Conservation (phyloP, 2,113 vertebrate genomes). For the Gallinago media region DNA sequence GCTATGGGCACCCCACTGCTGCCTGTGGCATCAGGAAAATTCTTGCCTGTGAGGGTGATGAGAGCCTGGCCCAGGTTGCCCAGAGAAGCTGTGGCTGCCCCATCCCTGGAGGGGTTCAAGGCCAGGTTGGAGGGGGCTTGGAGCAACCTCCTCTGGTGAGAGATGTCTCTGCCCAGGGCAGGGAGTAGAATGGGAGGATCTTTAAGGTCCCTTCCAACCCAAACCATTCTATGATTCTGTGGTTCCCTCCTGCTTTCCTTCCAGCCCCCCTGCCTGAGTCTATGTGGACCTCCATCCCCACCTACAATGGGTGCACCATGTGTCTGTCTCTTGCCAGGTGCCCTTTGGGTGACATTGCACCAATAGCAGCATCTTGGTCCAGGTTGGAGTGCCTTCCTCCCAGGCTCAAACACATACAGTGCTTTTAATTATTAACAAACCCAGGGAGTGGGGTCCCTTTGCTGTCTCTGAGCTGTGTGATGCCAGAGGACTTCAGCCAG, state of each 20-base stretch:
- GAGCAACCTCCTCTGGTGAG: too few relatives aligned
- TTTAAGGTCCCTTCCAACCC: too few relatives aligned
- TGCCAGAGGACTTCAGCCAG: neutral
- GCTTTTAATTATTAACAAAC: neutral
- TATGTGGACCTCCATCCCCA: neutral
- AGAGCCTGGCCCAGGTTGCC: too few relatives aligned
- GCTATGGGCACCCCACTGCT: neutral
- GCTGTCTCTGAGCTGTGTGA: neutral
- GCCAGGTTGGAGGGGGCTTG: too few relatives aligned
- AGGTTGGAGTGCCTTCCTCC: neutral
- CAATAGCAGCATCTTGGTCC: rapidly evolving
- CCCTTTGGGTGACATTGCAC: neutral
- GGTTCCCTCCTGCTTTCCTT: neutral
- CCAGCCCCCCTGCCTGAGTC: rapidly evolving
- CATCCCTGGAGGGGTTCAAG: too few relatives aligned
- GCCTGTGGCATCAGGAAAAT: too few relatives aligned
- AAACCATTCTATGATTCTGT: too few relatives aligned
- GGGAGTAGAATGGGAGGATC: too few relatives aligned
- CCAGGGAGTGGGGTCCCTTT: neutral
- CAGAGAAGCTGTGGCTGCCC: too few relatives aligned
- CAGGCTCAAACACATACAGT: too few relatives aligned
- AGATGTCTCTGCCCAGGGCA: too few relatives aligned
- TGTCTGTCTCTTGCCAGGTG: neutral
- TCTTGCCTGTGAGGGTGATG: too few relatives aligned
- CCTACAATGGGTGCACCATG: rapidly evolving